Conservation (phyloP, 2,113 vertebrate species). For the Pogonocichla stellata region DNA sequence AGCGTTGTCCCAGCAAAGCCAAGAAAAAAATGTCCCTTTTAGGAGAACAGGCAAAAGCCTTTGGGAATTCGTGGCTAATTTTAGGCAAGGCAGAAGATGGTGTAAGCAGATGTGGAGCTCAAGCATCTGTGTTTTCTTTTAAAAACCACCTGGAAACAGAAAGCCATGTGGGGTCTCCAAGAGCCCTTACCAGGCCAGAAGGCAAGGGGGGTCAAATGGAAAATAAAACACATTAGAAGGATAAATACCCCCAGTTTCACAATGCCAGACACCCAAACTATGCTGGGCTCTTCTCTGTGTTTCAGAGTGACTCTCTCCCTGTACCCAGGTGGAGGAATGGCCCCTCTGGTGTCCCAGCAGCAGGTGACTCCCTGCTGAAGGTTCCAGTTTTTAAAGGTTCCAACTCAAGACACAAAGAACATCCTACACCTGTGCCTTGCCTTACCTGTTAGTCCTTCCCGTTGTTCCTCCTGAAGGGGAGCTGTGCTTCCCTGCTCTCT, state of each 20-base stretch:
- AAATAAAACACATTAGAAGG: background rate
- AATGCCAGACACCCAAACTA: background rate
- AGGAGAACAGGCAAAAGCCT: background rate
- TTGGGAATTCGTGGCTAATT: accelerated
- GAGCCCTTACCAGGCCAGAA: background rate
- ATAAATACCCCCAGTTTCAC: background rate
- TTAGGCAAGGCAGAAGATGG: background rate
- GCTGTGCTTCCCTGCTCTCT: background rate
- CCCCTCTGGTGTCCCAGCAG: background rate
- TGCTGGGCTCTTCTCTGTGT: background rate
- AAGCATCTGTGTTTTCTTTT: background rate
- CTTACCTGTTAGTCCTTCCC: background rate
- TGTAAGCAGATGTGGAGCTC: background rate
- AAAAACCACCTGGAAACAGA: background rate
- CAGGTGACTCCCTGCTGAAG: accelerated
- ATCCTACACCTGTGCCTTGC: background rate
- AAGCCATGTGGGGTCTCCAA: background rate
- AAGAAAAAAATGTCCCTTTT: background rate
- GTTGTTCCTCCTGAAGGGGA: background rate
- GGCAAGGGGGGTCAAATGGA: too few relatives aligned
- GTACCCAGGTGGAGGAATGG: background rate
- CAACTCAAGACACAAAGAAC: background rate
- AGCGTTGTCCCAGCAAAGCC: background rate
- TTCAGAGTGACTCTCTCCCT: accelerated
- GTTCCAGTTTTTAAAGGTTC: background rate